These are phyloP conservation scores for Crotalus tigris DNA, from an alignment of 2,113 vertebrate species.

Conservation along the genomic window DNA sequence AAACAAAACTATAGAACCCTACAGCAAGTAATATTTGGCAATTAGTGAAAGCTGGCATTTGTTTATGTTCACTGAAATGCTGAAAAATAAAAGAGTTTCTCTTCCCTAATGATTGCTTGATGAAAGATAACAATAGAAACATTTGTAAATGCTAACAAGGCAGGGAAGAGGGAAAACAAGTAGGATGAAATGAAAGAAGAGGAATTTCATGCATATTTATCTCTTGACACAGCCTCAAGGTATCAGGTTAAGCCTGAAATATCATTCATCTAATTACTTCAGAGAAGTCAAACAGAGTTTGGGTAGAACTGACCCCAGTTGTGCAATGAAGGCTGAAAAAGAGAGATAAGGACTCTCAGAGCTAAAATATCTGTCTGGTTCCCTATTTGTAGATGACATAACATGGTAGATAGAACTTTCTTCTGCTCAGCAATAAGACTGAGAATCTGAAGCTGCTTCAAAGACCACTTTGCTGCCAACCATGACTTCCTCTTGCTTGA, in stretches of 20 bases:
- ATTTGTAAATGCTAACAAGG: slow-evolving; percentile 14
- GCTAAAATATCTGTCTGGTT: slow-evolving; percentile 36
- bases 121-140: slow-evolving; percentile 45
- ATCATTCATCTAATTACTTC: slow-evolving; percentile 69
- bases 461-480: neutral
- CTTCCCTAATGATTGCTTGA: slow-evolving; percentile 19
- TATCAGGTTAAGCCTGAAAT: slow-evolving; percentile 63
- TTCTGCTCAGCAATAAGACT: slow-evolving; percentile 26
- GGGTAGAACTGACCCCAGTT: slow-evolving; percentile 58
- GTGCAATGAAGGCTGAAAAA: slow-evolving; percentile 61
- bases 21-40: slow-evolving; percentile 13
- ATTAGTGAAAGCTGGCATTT: slow-evolving; percentile 27
- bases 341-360: slow-evolving; percentile 61
- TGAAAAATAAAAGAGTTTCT: slow-evolving; percentile 16
- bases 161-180: slow-evolving; percentile 18
- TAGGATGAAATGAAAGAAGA: slow-evolving; percentile 33
- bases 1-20: slow-evolving; percentile 29
- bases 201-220: slow-evolving; percentile 45
- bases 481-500: neutral
- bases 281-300: slow-evolving; percentile 59
- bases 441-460: neutral
- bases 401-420: slow-evolving; percentile 45
- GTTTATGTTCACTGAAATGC: slow-evolving; percentile 43
- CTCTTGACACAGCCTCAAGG: slow-evolving; percentile 34
- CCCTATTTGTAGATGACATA: slow-evolving; percentile 40